A percentile compares a stretch with the other conserved stretches of the same genome.
Conservation (phyloP, 2,888 invertebrate genomes). For the Epirrita christyi region DNA sequence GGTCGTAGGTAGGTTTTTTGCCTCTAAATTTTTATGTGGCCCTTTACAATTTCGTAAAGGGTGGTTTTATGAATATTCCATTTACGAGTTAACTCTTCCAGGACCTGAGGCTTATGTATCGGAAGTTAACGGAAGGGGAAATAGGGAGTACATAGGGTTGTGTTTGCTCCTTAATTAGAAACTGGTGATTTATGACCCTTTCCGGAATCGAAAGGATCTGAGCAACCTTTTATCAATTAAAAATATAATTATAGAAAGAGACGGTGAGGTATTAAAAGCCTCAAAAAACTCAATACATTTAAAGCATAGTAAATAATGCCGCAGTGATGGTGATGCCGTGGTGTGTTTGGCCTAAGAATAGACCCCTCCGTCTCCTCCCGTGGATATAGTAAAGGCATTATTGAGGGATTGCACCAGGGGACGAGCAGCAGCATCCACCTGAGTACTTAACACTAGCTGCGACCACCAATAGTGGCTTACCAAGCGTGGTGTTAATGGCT, state of each 20-base stretch:
- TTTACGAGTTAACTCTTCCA: slow-evolving; percentile 70
- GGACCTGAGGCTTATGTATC: slow-evolving; percentile 56
- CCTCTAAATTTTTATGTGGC: slow-evolving; percentile 81
- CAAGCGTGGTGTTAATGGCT: too few species aligned
- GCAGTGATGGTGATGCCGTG: too few species aligned
- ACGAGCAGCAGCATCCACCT: too few species aligned
- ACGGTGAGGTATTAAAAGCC: too few species aligned
- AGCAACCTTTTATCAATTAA: slow-evolving; percentile 1
- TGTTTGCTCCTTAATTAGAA: slow-evolving; percentile 50
- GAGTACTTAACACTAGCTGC: too few species aligned
- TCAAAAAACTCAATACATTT: not conserved
- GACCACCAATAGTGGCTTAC: too few species aligned
- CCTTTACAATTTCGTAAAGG: slow-evolving; percentile 82
- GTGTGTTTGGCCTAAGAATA: too few species aligned
- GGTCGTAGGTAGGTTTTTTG: slow-evolving; percentile 67
- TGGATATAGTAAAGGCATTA: too few species aligned
- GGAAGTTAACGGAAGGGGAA: slow-evolving; percentile 56
- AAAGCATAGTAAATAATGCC: too few species aligned
- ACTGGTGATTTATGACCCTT: slow-evolving; percentile 36
- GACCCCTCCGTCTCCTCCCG: too few species aligned
- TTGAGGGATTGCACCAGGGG: too few species aligned
- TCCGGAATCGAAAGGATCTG: slow-evolving; percentile 2
- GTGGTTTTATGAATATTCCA: slow-evolving; percentile 82
- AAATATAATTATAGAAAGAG: too few species aligned
- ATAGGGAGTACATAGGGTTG: slow-evolving; percentile 39